These are phyloP conservation scores for Cepaea hortensis DNA, from an alignment of 2,888 invertebrate genomes.

Conservation along the genomic window DNA sequence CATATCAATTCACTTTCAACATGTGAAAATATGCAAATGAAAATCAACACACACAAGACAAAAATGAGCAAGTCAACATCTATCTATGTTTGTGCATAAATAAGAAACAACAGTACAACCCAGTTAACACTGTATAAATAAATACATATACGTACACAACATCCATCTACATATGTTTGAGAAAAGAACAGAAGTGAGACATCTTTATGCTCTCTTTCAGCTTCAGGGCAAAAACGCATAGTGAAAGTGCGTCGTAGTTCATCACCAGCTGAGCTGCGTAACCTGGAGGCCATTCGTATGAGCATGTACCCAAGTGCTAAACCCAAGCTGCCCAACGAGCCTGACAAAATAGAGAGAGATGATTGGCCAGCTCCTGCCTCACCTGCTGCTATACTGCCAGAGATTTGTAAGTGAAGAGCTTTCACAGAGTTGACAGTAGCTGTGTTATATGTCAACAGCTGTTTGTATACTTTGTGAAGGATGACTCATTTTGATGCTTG, in stretches of 20 bases:
- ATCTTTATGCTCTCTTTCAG: conserved; percentile 38
- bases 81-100: no score
- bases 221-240: conserved; percentile 62
- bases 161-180: background rate
- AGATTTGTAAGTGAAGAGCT: conserved; percentile 62
- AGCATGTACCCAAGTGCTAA: conserved; percentile 72
- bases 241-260: conserved; percentile 58
- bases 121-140: no score
- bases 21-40: no score
- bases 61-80: no score
- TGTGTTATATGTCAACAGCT: no score
- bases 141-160: background rate
- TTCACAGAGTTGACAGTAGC: no score
- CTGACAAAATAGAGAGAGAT: conserved; percentile 71
- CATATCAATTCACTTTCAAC: no score
- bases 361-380: conserved; percentile 73
- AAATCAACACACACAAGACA: no score
- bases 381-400: conserved; percentile 70
- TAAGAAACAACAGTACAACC: no score
- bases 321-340: conserved; percentile 66
- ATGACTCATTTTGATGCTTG: no score
- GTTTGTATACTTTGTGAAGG: no score
- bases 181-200: background rate
- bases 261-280: conserved; percentile 65
- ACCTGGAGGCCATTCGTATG: conserved; percentile 71